Percentiles rank a stretch among this genome's conserved stretches.
These are phyloP conservation scores for Columbina picui DNA, from an alignment of 2,113 vertebrate genomes.

Conservation along the genomic window DNA sequence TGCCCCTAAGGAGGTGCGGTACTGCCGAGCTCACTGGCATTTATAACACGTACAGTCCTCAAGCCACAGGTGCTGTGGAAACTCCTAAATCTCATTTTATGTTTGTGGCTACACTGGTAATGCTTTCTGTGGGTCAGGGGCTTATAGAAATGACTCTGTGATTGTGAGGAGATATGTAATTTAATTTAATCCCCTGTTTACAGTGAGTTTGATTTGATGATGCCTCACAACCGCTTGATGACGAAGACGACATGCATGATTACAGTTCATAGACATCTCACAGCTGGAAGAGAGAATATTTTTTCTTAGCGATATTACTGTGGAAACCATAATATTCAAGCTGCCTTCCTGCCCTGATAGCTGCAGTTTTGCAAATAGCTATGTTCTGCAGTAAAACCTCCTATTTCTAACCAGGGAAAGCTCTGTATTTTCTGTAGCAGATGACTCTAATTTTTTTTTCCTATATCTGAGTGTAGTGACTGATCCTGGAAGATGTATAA, in stretches of 20 bases:
- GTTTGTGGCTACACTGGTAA: not conserved
- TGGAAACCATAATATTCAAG: not conserved
- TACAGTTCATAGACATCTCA: not conserved
- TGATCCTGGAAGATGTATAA: not conserved
- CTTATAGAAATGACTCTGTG: not conserved
- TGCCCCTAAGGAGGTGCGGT: not conserved
- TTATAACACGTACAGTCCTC: not conserved
- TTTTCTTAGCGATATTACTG: not conserved
- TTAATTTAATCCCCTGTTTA: constrained; percentile 22
- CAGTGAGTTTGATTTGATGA: not conserved
- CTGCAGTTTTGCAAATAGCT: not conserved
- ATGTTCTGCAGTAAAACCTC: not conserved
- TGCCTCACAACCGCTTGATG: not conserved
- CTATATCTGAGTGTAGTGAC: not conserved
- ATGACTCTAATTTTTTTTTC: not conserved
- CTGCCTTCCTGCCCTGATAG: not conserved
- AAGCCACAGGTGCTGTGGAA: not conserved
- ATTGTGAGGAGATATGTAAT: not conserved
- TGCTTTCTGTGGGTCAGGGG: not conserved
- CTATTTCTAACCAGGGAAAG: not conserved
- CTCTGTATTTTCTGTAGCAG: not conserved
- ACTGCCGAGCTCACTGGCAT: not conserved
- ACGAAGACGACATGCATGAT: not conserved
- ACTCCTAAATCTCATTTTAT: not conserved
- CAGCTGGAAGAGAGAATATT: not conserved